Evolutionary conservation across 2,888 invertebrate species (phyloP), one percentile per base, ranked within the genome.

Genomic region (Sinelater perroti): DNA sequence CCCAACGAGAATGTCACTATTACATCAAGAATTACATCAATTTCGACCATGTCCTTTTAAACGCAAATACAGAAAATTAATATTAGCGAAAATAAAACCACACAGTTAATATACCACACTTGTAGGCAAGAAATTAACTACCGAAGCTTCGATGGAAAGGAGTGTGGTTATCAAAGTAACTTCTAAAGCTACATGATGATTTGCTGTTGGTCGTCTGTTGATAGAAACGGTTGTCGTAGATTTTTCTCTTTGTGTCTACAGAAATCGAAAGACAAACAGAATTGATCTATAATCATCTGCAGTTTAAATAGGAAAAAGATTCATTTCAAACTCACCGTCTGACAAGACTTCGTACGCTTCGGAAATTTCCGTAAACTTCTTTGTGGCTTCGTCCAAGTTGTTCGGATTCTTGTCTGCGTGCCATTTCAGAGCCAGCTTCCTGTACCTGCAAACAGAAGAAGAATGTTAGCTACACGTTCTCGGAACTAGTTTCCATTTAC

Each of bases 341-440:
- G 94, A 95, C 57, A 99, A 84, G 61, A 99, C 96, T 89, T 99
- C 98, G 80, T 99, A 99, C 11, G 99, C 98, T 79, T 99, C 97
- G 42, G 97, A 97, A 72, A 99, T 95, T 83, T 97, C 95, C 81
- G 97, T 97, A 81, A 99, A 99, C 76, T 87, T 90, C 78, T 86
- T 91, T 74, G 95, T 98, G 13, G 99, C 91, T 79, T 96, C 97
- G 56, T 97, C 97, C 77, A 95, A 87, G 79, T 94, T 95, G 69
- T 96, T 93, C 51, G 95, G 96, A 81, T 99, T 99, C 82, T 99
- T 99, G 84, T 99, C 99, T 24, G 99, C 99, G 81, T 99, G 99
- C 98, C 98, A 99, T 87, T 93, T 96, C 66, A 99, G 81, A 49
- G 99, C 99, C 76, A 98, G 82, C 83, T 94, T 95, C 79, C 97